These are phyloP conservation scores for Cenopis cana DNA, from an alignment of 2,888 invertebrate species.

Conservation along the genomic window DNA sequence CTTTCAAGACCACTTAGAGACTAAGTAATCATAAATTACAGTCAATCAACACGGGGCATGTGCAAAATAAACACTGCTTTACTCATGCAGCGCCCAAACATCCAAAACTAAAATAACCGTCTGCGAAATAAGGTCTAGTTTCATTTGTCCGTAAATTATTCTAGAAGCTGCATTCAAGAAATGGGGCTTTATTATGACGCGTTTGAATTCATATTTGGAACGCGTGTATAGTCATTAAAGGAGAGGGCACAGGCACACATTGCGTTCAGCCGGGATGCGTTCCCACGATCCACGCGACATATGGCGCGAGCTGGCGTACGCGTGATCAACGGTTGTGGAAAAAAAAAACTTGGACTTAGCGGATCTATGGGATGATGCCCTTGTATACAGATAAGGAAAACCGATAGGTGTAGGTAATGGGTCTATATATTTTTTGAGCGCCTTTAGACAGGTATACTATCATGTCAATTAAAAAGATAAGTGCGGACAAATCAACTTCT, in stretches of 20 bases:
- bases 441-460: neutral
- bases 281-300: constrained; percentile 83
- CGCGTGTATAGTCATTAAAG: constrained; percentile 64
- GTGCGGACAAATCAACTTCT: neutral
- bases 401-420: constrained; percentile 45
- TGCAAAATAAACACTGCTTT: constrained; percentile 59
- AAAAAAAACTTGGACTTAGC: constrained; percentile 79
- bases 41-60: constrained; percentile 72
- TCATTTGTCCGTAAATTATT: constrained; percentile 32
- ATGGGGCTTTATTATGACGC: constrained; percentile 53
- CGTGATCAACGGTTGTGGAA: constrained; percentile 79
- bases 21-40: constrained; percentile 72
- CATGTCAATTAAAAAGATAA: neutral
- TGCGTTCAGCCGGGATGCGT: constrained; percentile 75
- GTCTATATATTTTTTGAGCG: constrained; percentile 11
- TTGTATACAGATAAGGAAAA: constrained; percentile 66
- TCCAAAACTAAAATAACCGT: constrained; percentile 43
- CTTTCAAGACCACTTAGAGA: constrained; percentile 66
- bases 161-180: constrained; percentile 51
- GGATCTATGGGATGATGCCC: constrained; percentile 75
- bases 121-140: constrained; percentile 30
- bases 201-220: constrained; percentile 50
- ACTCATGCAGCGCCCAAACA: constrained; percentile 14
- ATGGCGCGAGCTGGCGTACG: constrained; percentile 78
- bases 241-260: constrained; percentile 69